A percentile compares a stretch with the other conserved stretches of the same genome.
These are phyloP conservation scores for Okapia johnstoni DNA, from an alignment of 2,113 vertebrate species.

Conservation along the genomic window DNA sequence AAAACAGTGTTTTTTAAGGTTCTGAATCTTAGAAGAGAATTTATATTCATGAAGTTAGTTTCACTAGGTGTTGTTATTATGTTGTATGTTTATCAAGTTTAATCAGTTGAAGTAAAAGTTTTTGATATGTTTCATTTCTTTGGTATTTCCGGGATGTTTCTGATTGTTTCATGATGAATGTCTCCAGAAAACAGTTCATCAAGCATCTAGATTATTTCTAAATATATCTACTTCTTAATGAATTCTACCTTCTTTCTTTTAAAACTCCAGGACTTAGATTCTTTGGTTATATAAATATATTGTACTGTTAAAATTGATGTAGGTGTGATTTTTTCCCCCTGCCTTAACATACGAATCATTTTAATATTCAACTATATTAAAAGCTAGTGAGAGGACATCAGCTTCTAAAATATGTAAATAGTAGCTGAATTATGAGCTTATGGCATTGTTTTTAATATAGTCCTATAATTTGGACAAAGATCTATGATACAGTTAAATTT, in stretches of 20 bases:
- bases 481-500: neutral
- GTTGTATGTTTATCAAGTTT: neutral
- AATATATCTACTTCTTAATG: neutral
- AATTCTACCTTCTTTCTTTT: neutral
- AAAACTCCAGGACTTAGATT: neutral
- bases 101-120: constrained; percentile 6
- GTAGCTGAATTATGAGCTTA: neutral
- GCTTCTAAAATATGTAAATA: constrained; percentile 8
- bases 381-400: neutral
- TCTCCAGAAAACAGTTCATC: neutral
- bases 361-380: constrained; percentile 3
- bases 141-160: neutral
- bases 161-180: neutral
- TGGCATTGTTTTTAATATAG: neutral
- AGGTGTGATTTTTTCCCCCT: neutral
- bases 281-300: neutral
- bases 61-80: neutral
- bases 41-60: constrained; percentile 25
- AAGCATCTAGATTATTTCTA: neutral
- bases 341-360: neutral
- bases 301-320: neutral
- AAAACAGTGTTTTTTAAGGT: neutral
- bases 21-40: neutral
- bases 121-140: neutral
- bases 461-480: neutral